Evolutionary conservation across 2,888 invertebrate genomes (phyloP), one percentile per base, ranked within the genome.

Genomic region (Esperia sulphurella): DNA sequence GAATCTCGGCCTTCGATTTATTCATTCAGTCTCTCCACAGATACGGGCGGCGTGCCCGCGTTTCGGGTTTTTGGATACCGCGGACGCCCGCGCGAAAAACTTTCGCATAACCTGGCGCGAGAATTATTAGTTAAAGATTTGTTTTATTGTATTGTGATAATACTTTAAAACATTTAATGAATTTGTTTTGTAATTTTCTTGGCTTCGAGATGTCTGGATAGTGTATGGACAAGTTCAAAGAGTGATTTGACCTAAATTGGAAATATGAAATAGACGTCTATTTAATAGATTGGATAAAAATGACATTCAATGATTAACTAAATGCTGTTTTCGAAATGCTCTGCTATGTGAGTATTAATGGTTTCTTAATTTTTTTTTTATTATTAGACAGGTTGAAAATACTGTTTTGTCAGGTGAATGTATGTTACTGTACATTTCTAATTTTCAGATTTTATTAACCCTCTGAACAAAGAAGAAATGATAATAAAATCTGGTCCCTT

Each of bases 301-400:
- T 6, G 43, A n/a, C 55, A 52, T 52, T 51, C 51, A 50, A 48
- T 54, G 55, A 53, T 49, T 60, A 61, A 63, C 59, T 74, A 68
- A 58, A 72, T 71, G 65, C 56, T 51, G 59, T 55, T 53, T 55
- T 57, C 72, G 75, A 70, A 62, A 86, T 86, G 86, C 86, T 86
- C 63, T 86, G 86, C 63, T 86, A 86, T 86, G 86, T 86, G 67
- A 85, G 86, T 85, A 54, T 5, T 33, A 10, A 10, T 5, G 7
- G 8, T 2, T 33, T 33, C 10, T 33, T 33, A 10, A 10, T 21
- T n/a, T n/a, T n/a, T n/a, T n/a, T n/a, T n/a, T n/a, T n/a, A n/a
- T n/a, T n/a, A n/a, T n/a, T n/a, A n/a, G n/a, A n/a, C n/a, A n/a
- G n/a, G n/a, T n/a, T n/a, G n/a, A n/a, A 21, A 21, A 21, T 21